phyloP scores from a whole-genome alignment of 2,113 vertebrate species.

The Lycocorax pyrrhopterus region DNA sequence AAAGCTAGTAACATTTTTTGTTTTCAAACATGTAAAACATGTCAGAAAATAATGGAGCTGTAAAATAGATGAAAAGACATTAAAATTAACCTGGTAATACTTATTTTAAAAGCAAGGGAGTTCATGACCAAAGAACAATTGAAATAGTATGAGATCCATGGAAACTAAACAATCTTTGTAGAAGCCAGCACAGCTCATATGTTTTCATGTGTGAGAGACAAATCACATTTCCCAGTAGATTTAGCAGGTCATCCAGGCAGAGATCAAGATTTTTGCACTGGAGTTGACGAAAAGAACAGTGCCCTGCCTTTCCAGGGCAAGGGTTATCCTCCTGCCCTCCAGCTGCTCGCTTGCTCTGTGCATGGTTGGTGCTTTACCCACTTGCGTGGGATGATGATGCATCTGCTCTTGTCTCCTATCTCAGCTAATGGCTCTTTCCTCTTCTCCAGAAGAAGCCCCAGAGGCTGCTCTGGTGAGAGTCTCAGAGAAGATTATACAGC shows the following conservation, averaged over 20 bases:
- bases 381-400: background rate
- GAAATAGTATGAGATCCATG: background rate
- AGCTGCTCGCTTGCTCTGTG: background rate
- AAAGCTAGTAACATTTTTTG: background rate
- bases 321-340: background rate
- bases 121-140: background rate
- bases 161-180: background rate
- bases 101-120: slow-evolving; percentile 4
- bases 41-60: background rate
- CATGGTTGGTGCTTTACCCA: fast-evolving
- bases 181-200: background rate
- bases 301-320: background rate
- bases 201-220: background rate
- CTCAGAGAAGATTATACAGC: background rate
- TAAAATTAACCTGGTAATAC: background rate
- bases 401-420: background rate
- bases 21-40: slow-evolving; percentile 12
- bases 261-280: background rate
- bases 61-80: background rate
- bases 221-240: background rate
- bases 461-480: background rate
- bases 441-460: background rate
- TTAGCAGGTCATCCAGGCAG: background rate
- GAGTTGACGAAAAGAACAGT: background rate
- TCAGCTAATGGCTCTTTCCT: background rate